phyloP scores from a whole-genome alignment of 2,888 invertebrate genomes.

The Notodonta dromedarius region DNA sequence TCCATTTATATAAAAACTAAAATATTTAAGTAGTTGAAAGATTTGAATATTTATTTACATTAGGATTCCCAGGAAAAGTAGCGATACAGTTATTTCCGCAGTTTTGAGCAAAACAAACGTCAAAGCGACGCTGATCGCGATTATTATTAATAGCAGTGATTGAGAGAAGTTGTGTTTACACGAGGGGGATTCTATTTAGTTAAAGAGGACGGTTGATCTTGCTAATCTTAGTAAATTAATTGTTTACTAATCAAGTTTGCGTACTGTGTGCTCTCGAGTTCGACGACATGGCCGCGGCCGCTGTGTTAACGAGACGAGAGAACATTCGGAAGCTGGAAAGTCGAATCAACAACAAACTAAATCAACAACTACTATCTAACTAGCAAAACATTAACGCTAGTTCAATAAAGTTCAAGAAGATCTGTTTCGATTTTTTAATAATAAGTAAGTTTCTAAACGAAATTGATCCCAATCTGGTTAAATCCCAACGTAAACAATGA shows the following conservation, averaged over 20 bases:
- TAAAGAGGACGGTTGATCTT: constrained; percentile 13
- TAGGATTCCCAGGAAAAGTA: constrained; percentile 3
- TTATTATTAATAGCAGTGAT: constrained; percentile 1
- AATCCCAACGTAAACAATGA: constrained; percentile 26
- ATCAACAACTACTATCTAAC: neutral
- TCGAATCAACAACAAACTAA: neutral
- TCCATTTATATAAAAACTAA: too few species aligned
- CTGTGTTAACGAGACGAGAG: neutral
- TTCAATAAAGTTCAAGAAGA: too few species aligned
- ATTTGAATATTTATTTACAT: too few species aligned
- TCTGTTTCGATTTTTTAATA: too few species aligned
- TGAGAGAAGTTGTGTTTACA: neutral
- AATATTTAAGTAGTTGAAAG: too few species aligned
- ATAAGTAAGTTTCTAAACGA: neutral
- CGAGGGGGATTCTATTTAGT: constrained; percentile 9
- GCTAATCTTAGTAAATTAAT: constrained; percentile 13
- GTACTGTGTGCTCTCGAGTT: constrained; percentile 18
- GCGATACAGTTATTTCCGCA: constrained; percentile 8
- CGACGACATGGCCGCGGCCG: constrained; percentile 11
- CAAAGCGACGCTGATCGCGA: constrained; percentile 7
- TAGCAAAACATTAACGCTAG: too few species aligned
- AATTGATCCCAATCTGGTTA: neutral
- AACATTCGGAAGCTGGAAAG: neutral
- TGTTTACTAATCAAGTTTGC: constrained; percentile 21
- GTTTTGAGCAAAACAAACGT: constrained; percentile 11